These are phyloP conservation scores for Hoplodrina blanda DNA, from an alignment of 2,888 invertebrate genomes.

Conservation along the genomic window DNA sequence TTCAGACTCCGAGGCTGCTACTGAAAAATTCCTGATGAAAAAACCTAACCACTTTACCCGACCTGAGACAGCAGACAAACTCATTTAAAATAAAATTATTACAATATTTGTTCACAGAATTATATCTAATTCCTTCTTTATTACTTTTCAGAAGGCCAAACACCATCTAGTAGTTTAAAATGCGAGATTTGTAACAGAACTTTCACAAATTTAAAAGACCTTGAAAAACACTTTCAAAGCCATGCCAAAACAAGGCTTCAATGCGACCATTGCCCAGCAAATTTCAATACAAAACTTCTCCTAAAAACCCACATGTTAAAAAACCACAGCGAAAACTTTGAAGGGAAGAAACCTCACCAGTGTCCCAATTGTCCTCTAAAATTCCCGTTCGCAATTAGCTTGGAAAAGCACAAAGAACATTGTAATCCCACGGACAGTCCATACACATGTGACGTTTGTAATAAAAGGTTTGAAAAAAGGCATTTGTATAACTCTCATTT, in stretches of 20 bases:
- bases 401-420: conserved; percentile 61
- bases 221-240: conserved; percentile 60
- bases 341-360: conserved; percentile 60
- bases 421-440: conserved; percentile 57
- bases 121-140: not conserved
- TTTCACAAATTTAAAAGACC: conserved; percentile 56
- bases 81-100: no score
- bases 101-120: no score
- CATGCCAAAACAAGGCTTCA: conserved; percentile 52
- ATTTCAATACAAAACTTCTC: conserved; percentile 47
- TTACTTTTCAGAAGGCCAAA: conserved; percentile 31
- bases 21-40: no score
- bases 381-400: conserved; percentile 67
- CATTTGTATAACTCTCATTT: conserved; percentile 65
- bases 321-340: conserved; percentile 49
- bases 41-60: no score
- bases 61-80: no score
- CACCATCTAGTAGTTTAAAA: not conserved
- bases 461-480: conserved; percentile 64
- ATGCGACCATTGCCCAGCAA: conserved; percentile 59
- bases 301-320: conserved; percentile 54
- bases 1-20: no score
- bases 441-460: conserved; percentile 60
- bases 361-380: conserved; percentile 64
- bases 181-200: conserved; percentile 63